Percentiles rank a stretch among this genome's conserved stretches.
These are phyloP conservation scores for Pterois miles DNA, from an alignment of 2,797 vertebrate species.

Conservation along the genomic window DNA sequence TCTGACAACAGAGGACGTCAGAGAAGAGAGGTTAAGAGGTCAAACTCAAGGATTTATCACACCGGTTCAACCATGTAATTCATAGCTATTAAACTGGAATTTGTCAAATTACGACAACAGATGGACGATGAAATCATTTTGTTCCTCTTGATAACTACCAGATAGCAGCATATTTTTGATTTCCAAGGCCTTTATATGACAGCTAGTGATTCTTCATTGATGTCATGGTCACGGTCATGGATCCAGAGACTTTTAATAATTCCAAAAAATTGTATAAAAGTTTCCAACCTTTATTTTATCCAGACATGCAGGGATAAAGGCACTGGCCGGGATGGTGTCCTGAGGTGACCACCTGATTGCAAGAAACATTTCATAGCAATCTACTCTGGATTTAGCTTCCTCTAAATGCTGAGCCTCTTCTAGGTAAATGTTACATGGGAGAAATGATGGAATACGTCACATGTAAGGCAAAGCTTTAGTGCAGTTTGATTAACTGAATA, in stretches of 20 bases:
- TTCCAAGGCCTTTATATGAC: background rate
- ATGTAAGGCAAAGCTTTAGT: background rate
- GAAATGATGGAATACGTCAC: background rate
- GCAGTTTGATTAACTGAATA: background rate
- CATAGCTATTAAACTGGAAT: background rate
- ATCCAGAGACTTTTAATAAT: constrained; percentile 2
- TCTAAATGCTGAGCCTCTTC: background rate
- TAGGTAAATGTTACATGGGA: background rate
- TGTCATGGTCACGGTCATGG: background rate
- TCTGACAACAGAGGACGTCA: constrained; percentile 1
- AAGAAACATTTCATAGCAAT: background rate
- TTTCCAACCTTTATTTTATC: constrained; percentile 2
- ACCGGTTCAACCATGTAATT: background rate
- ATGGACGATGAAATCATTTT: background rate
- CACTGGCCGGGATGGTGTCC: background rate
- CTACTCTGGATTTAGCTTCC: too few relatives aligned
- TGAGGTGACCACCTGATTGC: background rate
- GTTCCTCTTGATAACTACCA: constrained; percentile 12
- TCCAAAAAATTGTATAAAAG: background rate
- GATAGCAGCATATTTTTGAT: background rate
- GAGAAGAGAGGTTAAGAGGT: background rate
- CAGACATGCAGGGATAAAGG: background rate
- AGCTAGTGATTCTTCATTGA: constrained; percentile 7
- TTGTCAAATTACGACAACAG: background rate
- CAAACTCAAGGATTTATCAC: background rate